phyloP scores from a whole-genome alignment of 92 coral and sea anemone genomes.

The Bergia sp. region DNA sequence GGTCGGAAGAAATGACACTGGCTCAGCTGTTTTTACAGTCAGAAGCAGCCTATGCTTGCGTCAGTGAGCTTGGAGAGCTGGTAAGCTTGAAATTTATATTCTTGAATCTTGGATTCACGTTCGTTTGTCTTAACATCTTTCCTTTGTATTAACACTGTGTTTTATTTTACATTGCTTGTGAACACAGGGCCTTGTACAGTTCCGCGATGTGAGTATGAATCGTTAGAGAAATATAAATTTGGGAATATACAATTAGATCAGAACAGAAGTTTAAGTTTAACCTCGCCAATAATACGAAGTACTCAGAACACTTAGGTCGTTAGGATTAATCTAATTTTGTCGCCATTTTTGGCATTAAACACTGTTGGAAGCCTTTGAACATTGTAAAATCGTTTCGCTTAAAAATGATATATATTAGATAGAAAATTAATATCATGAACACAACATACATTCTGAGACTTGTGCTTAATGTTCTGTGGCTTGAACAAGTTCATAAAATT shows the following conservation, averaged over 20 bases:
- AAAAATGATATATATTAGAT: background rate
- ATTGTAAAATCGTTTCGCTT: no score
- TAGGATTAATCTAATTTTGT: no score
- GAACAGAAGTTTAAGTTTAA: no score
- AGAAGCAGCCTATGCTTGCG: constrained; percentile 96
- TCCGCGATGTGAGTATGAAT: constrained; percentile 83
- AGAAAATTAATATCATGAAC: background rate
- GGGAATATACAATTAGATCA: no score
- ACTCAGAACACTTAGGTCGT: no score
- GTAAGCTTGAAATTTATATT: constrained; percentile 50
- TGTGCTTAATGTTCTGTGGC: no score
- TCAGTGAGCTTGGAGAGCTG: constrained; percentile 93
- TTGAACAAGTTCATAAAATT: no score
- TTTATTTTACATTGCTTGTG: constrained; percentile 12
- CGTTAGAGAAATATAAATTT: no score
- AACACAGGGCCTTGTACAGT: constrained; percentile 88
- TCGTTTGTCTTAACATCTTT: background rate
- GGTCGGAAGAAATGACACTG: constrained; percentile 94
- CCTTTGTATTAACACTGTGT: background rate
- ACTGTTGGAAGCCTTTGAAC: background rate
- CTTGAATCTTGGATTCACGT: no score
- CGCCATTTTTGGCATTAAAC: background rate
- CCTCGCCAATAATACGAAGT: no score
- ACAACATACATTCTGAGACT: background rate
- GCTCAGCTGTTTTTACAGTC: constrained; percentile 96